Evolutionary conservation across 2,888 invertebrate genomes (phyloP).

Genomic region (Hypomecis punctinalis): DNA sequence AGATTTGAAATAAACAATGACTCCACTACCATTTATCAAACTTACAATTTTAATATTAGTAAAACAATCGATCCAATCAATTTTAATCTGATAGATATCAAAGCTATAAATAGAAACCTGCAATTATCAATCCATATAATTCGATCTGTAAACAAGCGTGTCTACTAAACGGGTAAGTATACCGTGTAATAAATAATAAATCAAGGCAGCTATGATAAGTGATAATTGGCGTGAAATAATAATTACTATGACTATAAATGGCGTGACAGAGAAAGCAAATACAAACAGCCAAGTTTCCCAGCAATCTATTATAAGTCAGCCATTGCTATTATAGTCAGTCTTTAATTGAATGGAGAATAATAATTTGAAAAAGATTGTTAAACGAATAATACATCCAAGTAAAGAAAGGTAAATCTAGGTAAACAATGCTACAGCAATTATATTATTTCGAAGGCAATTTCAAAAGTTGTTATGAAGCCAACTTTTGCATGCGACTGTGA

Average conservation of each 20-base stretch:
- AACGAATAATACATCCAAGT: constrained; percentile 2
- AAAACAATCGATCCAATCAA: neutral
- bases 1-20: no score
- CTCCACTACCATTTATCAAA: no score
- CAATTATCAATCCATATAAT: constrained; percentile 17
- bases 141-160: constrained; percentile 32
- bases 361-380: constrained; percentile 21
- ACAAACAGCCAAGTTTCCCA: constrained; percentile 30
- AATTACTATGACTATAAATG: constrained; percentile 21
- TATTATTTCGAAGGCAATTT: constrained; percentile 2
- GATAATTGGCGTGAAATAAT: constrained; percentile 34
- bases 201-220: constrained; percentile 24
- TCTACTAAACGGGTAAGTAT: constrained; percentile 34
- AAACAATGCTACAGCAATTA: constrained; percentile 23
- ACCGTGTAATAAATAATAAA: constrained; percentile 37
- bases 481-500: no score
- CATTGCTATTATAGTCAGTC: constrained; percentile 17
- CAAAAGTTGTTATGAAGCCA: neutral
- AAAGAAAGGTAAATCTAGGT: constrained; percentile 23
- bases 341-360: constrained; percentile 31
- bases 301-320: constrained; percentile 16
- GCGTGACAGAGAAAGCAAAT: constrained; percentile 41
- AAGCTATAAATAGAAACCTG: constrained; percentile 5
- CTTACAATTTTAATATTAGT: no score
- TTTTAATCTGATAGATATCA: neutral